A percentile compares a stretch with the other conserved stretches of the same genome.
Conservation (phyloP, 2,113 vertebrate species). For the Guaruba guarouba region DNA sequence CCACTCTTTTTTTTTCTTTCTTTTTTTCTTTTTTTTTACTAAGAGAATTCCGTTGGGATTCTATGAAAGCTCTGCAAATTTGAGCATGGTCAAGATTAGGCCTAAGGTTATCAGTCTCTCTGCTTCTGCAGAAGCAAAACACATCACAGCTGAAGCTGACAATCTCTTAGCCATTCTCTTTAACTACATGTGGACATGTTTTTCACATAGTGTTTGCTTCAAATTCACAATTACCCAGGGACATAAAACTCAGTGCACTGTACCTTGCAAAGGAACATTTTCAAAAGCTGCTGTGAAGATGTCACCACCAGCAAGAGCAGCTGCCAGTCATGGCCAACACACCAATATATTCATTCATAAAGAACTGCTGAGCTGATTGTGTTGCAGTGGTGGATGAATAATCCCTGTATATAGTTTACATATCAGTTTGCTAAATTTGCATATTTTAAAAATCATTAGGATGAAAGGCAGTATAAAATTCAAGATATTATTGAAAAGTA, state of each 20-base stretch:
- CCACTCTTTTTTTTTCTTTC: not conserved
- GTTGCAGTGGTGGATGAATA: not conserved
- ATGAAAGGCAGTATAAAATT: conserved; percentile 1
- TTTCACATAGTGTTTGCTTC: not conserved
- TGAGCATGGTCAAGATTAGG: not conserved
- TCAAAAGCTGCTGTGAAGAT: not conserved
- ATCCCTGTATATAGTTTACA: not conserved
- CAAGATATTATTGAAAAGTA: not conserved
- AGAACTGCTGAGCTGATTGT: not conserved
- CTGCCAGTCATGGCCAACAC: not conserved
- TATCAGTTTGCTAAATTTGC: not conserved
- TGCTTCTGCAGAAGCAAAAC: not conserved
- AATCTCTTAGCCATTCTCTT: not conserved
- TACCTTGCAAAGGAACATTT: not conserved
- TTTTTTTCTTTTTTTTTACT: not conserved
- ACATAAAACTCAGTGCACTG: not conserved
- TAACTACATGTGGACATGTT: not conserved
- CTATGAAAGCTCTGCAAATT: not conserved
- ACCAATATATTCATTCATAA: not conserved
- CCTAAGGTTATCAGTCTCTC: not conserved
- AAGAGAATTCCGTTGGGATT: not conserved
- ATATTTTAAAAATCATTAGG: not conserved
- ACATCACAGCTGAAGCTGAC: not conserved
- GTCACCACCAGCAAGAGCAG: not conserved
- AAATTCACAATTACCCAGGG: not conserved